Percentiles rank a stretch among this genome's conserved stretches.
These are phyloP conservation scores for Athetis lepigone DNA, from an alignment of 2,888 invertebrate genomes.

Conservation along the genomic window DNA sequence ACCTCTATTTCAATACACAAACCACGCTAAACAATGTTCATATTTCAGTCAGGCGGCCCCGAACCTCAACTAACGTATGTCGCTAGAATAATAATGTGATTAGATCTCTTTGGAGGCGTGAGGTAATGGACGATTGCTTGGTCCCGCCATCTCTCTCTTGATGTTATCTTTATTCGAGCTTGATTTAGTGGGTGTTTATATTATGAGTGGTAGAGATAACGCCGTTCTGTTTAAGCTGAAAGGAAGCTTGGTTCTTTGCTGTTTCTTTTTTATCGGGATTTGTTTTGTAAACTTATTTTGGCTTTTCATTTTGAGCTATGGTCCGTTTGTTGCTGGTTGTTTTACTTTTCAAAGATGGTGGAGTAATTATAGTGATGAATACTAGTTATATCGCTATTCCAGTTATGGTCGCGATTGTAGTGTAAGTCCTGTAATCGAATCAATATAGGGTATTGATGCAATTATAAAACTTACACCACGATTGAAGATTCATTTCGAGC, in stretches of 20 bases:
- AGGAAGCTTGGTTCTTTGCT: background rate
- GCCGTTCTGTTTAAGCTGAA: background rate
- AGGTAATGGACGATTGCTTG: constrained; percentile 41
- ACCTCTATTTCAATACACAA: no score
- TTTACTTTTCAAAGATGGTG: no score
- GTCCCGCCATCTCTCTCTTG: constrained; percentile 9
- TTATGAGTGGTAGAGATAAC: constrained; percentile 30
- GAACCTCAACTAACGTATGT: constrained; percentile 41
- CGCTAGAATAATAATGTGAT: constrained; percentile 58
- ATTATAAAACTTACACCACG: no score
- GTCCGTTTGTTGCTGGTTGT: no score
- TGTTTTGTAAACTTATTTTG: background rate
- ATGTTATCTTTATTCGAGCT: constrained; percentile 31
- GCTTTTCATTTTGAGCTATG: no score
- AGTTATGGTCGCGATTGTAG: no score
- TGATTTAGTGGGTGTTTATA: constrained; percentile 49
- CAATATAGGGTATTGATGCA: no score
- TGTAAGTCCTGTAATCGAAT: background rate
- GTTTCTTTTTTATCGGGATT: no score
- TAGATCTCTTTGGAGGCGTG: constrained; percentile 44
- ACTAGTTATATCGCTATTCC: no score
- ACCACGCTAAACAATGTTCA: constrained; percentile 36
- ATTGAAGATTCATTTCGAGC: no score
- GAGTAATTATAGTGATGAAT: background rate
- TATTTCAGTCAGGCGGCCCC: constrained; percentile 23